Base-by-base conservation (phyloP, 2,113 vertebrate species). In the Clarias batrachus region DNA sequence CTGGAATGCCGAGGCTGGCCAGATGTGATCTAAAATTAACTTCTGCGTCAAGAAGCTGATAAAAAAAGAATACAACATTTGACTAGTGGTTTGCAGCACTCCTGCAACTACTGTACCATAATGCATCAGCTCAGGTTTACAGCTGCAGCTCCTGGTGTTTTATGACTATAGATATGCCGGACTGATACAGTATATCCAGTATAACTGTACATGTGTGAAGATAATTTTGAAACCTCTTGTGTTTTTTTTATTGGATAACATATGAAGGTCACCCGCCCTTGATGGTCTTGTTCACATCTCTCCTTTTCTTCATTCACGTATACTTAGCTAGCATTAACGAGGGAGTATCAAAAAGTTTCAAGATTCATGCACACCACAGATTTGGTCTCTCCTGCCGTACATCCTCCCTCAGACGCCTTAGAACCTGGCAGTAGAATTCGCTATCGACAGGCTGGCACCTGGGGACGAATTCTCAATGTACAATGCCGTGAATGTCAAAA, bases 21-120 rank as follows among this genome's bases (percentile, higher is more conserved):
- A 33, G 6, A 2, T 80, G 77, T 9, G 33, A 30, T 80, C 77
- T 23, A 21, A 56, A 77, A 78, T 30, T 17, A 78, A n/a, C 23
- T 86, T 59, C 13, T 70, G 41, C 27, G 60, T 83, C 77, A 77
- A 25, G 25, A 56, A 56, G 52, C 54, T n/a, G 2, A 48, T 57
- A 5, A 48, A 14, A 65, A 37, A 37, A 19, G 30, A 80, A 60
- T 16, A 80, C 7, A 59, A 57, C 37, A 81, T 56, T 78, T 84
- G 86, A 88, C 86, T 90, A 91, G 78, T 85, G 19, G 86, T 87
- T 92, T 90, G 81, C 81, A 78, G 89, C 85, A 77, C 88, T 83
- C 85, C 87, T 81, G 88, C 87, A 92, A 91, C 90, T 91, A 89
- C 90, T 90, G 59, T 48, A 73, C 78, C 88, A 87, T 91, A 88